Evolutionary conservation across 2,888 invertebrate genomes (phyloP), one percentile per base, ranked within the genome.

Genomic region (Netelia inedita): DNA sequence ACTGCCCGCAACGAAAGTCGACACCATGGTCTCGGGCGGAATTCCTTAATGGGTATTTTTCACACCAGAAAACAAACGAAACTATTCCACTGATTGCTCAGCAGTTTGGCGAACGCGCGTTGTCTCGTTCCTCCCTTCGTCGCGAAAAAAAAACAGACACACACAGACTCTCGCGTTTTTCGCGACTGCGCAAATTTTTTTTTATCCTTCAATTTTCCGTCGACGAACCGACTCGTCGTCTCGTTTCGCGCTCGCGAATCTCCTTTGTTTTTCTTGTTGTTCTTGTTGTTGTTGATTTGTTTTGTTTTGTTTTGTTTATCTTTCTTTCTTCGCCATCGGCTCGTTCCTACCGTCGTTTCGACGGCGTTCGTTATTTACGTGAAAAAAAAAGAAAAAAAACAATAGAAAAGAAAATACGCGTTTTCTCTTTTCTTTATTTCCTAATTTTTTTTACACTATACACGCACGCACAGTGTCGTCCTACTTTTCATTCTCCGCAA

Each of bases 401-500:
- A 46, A 46, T 0, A 46, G 3, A 14, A 14, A 46, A 2, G 14
- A 46, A 6, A 46, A 11, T 11, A 46, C 10, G 46, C 46, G 14
- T 46, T 46, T 11, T 10, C 46, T 46, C 6, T 46, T 46, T 46
- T 46, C 46, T 46, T 11, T 46, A 46, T 11, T 9, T 82, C 78
- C 46, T 61, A 53, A 59, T 28, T 10, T 41, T 28, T 65, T 0
- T 14, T 21, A 19, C 35, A 57, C 71, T 28, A 41, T 41, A 55
- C 19, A 55, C 65, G 43, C 21, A 55, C 63, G 41, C 21, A 50
- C 43, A 3, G 21, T 16, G 57, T 19, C 74, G 74, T 68, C 57
- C 23, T 28, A 66, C 23, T 68, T 63, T 65, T 57, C 5, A 76
- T 57, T 43, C 57, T 76, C 76, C 76, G 21, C 43, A 46, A 76